Evolutionary conservation across 2,888 invertebrate genomes (phyloP).

Genomic region (Augiades crinisus): DNA sequence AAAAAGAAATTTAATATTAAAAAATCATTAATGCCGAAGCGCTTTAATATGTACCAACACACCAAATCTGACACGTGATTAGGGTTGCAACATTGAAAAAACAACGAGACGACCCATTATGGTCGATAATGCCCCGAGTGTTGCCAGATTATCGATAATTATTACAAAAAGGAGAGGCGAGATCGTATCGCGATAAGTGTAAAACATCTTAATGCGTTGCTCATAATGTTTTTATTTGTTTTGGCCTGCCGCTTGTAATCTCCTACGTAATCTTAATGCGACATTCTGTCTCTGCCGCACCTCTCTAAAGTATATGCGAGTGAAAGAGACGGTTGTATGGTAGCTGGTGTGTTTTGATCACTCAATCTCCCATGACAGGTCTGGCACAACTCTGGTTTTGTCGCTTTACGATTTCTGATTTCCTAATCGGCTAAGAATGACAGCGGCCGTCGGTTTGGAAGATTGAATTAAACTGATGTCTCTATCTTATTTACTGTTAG

Average conservation of each 20-base stretch:
- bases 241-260: conserved; percentile 59
- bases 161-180: conserved; percentile 66
- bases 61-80: conserved; percentile 78
- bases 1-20: conserved; percentile 47
- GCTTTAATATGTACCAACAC: conserved; percentile 57
- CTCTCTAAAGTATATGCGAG: conserved; percentile 28
- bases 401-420: conserved; percentile 51
- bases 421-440: conserved; percentile 62
- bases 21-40: conserved; percentile 63
- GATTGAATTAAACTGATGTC: conserved; percentile 40
- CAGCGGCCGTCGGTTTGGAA: conserved; percentile 46
- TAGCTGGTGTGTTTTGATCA: conserved; percentile 60
- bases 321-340: conserved; percentile 45
- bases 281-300: conserved; percentile 47
- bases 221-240: conserved; percentile 77
- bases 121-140: conserved; percentile 61
- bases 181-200: conserved; percentile 71
- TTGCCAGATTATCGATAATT: conserved; percentile 80
- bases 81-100: conserved; percentile 74
- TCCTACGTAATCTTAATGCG: conserved; percentile 60
- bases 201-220: conserved; percentile 76
- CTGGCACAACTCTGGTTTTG: conserved; percentile 52
- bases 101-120: conserved; percentile 70
- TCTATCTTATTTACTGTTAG: conserved; percentile 25
- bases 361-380: conserved; percentile 52